Evolutionary conservation across 2,797 vertebrate genomes (phyloP), one percentile per base, ranked within the genome.

Genomic region (Cossypha heuglini): DNA sequence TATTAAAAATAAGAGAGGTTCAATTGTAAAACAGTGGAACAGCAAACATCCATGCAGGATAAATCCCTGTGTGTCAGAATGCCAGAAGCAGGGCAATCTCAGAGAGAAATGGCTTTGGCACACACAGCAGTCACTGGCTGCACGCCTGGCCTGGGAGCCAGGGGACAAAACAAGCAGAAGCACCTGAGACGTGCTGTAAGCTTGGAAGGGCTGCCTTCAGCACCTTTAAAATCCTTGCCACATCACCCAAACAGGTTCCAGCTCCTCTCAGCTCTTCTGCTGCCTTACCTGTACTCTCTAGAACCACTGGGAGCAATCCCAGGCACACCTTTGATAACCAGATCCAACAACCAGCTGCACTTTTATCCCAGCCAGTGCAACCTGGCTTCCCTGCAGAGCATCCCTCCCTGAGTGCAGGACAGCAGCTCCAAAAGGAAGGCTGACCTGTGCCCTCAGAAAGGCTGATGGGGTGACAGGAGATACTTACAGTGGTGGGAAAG

Each of bases 401-500:
- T 12, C 35, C 5, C 29, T 64, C 51, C 40, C 29, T 14, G 5
- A 54, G 15, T 3, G 25, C 3, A 40, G 29, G 75, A 66, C 43
- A 57, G 46, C 54, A 26, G 1, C 4, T 52, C 25, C 52, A 20
- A 45, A 54, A 62, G 49, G 46, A 37, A 45, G 63, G 35, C 22
- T 90, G 35, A 25, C 16, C 20, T 52, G 16, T 40, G 54, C 13
- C 43, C 28, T 57, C 2, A 2, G n/a, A 45, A 57, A n/a, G 45
- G 12, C 33, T 29, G 21, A 6, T 4, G 1, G 33, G 9, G 24
- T 26, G 54, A 59, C 35, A 40, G 58, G 40, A 66, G 58, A 31
- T 43, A 98, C 99, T 99, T 97, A 99, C 99, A 5, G 98, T 99
- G 45, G 99, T 99, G 83, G 99, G 99, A 95, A 99, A 99, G 91